phyloP scores from a whole-genome alignment of 2,888 invertebrate species.

The Polyploca ridens region DNA sequence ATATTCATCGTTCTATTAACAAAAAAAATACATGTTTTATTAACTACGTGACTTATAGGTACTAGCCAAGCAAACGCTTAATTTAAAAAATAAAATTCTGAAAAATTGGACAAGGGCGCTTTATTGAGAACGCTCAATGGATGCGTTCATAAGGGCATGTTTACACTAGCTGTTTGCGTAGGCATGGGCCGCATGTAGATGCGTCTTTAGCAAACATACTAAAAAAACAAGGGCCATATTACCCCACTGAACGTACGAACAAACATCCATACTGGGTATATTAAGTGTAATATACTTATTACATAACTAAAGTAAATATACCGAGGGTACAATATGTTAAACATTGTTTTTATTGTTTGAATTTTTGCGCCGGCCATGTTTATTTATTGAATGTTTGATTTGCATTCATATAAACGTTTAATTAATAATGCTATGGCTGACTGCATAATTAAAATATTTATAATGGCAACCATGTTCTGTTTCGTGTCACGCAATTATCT shows the following conservation, averaged over 20 bases:
- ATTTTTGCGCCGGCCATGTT: constrained; percentile 51
- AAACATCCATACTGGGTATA: not conserved
- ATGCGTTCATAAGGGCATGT: constrained; percentile 78
- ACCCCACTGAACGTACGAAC: constrained; percentile 22
- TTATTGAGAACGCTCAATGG: constrained; percentile 62
- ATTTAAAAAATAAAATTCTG: constrained; percentile 51
- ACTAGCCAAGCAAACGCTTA: not conserved
- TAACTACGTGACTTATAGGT: too few relatives aligned
- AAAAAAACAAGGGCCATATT: constrained; percentile 81
- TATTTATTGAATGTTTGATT: constrained; percentile 34
- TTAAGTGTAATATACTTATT: constrained; percentile 36
- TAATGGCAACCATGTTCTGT: not conserved
- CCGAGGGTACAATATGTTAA: constrained; percentile 37
- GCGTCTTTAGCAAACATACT: constrained; percentile 81
- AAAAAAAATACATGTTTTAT: too few relatives aligned
- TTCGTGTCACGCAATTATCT: not conserved
- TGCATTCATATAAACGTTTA: constrained; percentile 36
- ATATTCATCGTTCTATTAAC: too few relatives aligned
- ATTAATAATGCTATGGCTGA: constrained; percentile 28
- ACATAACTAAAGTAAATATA: constrained; percentile 56
- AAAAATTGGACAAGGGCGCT: constrained; percentile 58
- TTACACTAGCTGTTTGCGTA: constrained; percentile 77
- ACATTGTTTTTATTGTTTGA: constrained; percentile 56
- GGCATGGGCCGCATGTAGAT: constrained; percentile 77
- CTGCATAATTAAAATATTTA: constrained; percentile 19